Conservation (phyloP, 2,888 invertebrate species). For the Cacoxenus indagator region DNA sequence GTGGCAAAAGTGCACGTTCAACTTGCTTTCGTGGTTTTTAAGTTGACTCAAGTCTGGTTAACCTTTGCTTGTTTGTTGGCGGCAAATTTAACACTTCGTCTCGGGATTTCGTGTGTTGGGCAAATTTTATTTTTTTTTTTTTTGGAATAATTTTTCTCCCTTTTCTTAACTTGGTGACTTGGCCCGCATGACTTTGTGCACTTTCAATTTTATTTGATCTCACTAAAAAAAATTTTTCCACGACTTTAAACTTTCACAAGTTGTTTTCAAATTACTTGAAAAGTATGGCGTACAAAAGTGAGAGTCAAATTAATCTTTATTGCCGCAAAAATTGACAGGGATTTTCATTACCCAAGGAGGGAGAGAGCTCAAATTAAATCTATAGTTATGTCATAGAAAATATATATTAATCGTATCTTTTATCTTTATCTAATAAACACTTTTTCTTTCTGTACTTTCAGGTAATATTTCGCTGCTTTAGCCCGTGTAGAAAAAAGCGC, state of each 20-base stretch:
- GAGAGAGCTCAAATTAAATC: neutral
- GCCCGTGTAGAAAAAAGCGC: neutral
- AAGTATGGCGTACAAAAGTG: neutral
- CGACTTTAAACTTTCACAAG: neutral
- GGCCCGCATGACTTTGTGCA: neutral
- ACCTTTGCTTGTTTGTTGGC: conserved; percentile 18
- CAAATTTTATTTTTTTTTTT: neutral
- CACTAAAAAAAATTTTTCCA: neutral
- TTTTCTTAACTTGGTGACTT: neutral
- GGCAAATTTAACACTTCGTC: conserved; percentile 5
- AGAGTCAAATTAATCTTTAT: neutral
- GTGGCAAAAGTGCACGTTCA: no score
- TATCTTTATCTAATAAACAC: neutral
- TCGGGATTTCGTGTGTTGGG: neutral
- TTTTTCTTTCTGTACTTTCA: neutral
- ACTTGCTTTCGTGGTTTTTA: neutral
- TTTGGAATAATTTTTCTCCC: no score
- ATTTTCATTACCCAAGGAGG: neutral
- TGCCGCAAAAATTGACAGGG: neutral
- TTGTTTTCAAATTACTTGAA: neutral
- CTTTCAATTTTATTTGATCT: neutral
- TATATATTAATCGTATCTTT: neutral
- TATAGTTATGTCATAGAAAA: neutral
- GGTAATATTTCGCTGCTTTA: neutral
- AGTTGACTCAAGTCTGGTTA: neutral